Percentiles rank a stretch among this genome's conserved stretches.
Evolutionary conservation across 1,140 invertebrate species (phyloP).

Genomic region (Hermetia illucens): DNA sequence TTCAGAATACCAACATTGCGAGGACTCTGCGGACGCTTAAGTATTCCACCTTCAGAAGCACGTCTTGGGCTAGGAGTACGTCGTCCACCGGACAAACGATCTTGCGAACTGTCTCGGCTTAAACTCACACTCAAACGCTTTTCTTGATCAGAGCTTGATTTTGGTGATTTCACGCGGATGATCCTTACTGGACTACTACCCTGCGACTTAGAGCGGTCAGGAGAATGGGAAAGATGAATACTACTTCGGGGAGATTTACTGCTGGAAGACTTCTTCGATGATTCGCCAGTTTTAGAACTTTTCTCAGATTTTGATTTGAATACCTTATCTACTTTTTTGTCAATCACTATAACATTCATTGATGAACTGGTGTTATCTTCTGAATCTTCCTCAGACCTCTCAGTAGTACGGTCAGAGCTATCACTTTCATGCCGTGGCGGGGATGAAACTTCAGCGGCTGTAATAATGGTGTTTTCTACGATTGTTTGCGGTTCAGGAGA

Average conservation of each 20-base stretch:
- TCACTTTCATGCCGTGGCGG: constrained; percentile 23
- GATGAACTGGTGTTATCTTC: constrained; percentile 14
- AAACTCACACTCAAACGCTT: constrained; percentile 17
- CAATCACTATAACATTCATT: constrained; percentile 16
- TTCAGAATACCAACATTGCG: constrained; percentile 17
- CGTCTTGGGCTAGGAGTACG: constrained; percentile 25
- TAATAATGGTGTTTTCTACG: constrained; percentile 20
- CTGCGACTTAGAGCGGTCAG: constrained; percentile 28
- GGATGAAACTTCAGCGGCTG: constrained; percentile 23
- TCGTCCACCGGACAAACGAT: constrained; percentile 17
- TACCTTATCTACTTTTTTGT: constrained; percentile 29
- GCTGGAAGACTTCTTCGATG: constrained; percentile 5
- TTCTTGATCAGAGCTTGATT: constrained; percentile 23
- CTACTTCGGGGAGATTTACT: constrained; percentile 17
- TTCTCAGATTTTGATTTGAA: constrained; percentile 23
- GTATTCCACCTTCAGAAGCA: constrained; percentile 22
- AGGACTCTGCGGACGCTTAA: constrained; percentile 17
- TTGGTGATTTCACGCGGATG: constrained; percentile 28
- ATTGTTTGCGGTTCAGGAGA: constrained; percentile 27
- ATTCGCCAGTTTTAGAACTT: constrained; percentile 4
- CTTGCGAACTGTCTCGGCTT: constrained; percentile 25
- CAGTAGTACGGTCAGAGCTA: constrained; percentile 19
- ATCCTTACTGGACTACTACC: constrained; percentile 27
- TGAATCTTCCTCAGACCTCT: constrained; percentile 23
- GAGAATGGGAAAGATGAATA: constrained; percentile 21